These are phyloP conservation scores for Lottia scabra DNA, from an alignment of 2,888 invertebrate genomes.

Conservation along the genomic window DNA sequence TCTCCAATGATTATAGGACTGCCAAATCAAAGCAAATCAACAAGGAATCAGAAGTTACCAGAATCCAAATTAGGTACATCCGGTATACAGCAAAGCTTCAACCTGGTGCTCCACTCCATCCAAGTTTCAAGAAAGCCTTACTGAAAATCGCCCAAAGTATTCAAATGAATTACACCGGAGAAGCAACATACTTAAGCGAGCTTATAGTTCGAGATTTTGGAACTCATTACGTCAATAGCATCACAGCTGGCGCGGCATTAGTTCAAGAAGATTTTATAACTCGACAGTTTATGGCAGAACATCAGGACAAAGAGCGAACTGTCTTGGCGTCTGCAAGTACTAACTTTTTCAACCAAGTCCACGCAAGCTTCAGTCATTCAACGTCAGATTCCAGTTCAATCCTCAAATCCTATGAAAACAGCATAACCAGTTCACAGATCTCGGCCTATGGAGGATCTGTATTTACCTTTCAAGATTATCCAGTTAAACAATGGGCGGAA, in stretches of 20 bases:
- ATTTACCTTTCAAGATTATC: conserved; percentile 25
- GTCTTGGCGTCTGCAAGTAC: background rate
- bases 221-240: conserved; percentile 52
- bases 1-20: conserved; percentile 41
- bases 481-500: conserved; percentile 31
- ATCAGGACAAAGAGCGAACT: background rate
- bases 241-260: conserved; percentile 50
- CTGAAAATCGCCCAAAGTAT: conserved; percentile 48
- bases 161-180: conserved; percentile 41
- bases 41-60: conserved; percentile 42
- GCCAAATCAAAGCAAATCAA: conserved; percentile 42
- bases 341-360: background rate
- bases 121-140: conserved; percentile 42
- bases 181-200: conserved; percentile 53
- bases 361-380: background rate
- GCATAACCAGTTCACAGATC: conserved; percentile 18
- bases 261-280: conserved; percentile 27
- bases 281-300: background rate
- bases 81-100: conserved; percentile 46
- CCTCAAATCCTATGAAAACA: background rate
- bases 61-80: conserved; percentile 32
- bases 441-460: conserved; percentile 29
- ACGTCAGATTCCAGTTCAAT: background rate
- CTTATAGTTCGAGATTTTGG: conserved; percentile 61
- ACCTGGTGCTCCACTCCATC: conserved; percentile 39